Evolutionary conservation across 2,888 invertebrate species (phyloP), one percentile per base, ranked within the genome.

Genomic region (Scelioninae gen. 1): DNA sequence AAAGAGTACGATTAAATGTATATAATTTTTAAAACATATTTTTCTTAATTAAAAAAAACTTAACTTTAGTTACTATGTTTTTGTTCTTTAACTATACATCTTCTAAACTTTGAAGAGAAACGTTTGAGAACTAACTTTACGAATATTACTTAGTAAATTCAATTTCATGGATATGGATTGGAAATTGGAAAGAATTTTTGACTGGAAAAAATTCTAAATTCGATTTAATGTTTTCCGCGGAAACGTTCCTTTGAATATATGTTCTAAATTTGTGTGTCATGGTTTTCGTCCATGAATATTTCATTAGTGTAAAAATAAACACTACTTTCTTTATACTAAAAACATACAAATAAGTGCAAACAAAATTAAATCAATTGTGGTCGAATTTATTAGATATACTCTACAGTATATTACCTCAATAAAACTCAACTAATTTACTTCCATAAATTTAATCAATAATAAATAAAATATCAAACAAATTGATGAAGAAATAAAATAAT

Each of bases 91-190:
- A 76, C 60, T 60, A 60, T 58, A 60, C 53, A 53, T 68, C 43
- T 60, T 68, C 34, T 40, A 23, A 76, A 76, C 51, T 76, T 68
- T 43, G 43, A 51, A 34, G n/a, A 15, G 29, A 43, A 66, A 34
- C 53, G 60, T 51, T 66, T 51, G 49, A 75, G 49, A 75, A 58
- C 34, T 75, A 40, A 75, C 51, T 75, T 51, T n/a, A 58, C 43
- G 55, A 75, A 51, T 58, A 66, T 62, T 75, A 66, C 75, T 75
- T 47, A 65, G 62, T 16, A 49, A 47, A 47, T 47, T 15, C 45
- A 47, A 47, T 47, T 47, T 47, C 45, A 47, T 47, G 45, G 15
- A 15, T 15, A 15, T 47, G 45, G 15, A 15, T 15, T 47, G 15
- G n/a, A n/a, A n/a, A n/a, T n/a, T n/a, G n/a, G n/a, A n/a, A n/a